Evolutionary conservation across 2,888 invertebrate species (phyloP), one percentile per base, ranked within the genome.

Genomic region (Patella pellucida): DNA sequence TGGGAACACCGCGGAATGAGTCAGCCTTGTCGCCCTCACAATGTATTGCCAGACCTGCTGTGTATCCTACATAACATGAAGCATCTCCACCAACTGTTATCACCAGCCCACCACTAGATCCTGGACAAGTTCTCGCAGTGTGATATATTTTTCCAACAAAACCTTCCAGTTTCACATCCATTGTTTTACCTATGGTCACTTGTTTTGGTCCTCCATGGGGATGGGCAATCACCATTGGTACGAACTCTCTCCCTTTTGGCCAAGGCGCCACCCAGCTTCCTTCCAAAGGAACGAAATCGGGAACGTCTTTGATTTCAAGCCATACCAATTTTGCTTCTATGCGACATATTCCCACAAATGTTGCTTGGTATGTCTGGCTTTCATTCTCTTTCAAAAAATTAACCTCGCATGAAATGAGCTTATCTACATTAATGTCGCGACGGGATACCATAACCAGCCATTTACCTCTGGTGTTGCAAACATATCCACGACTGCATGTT

Each of bases 31-130:
- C 19, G 12, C 62, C 62, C 11, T 62, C 62, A 62, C 62, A 62
- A 14, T 62, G 62, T 23, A 62, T 23, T 4, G 19, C 62, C 14
- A 11, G 12, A 12, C 19, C 23, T 3, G 19, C 23, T 11, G 19
- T 23, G 62, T 23, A 62, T 62, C 23, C 12, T 3, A 19, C 19
- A 62, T 62, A 62, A 1, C 19, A 9, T 23, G 62, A 62, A 3
- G 62, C 23, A 62, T 62, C 62, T 62, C 62, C 62, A 62, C 62
- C 62, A 62, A 62, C 19, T 23, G 62, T 62, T 62, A 62, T n/a
- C 11, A 62, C 19, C 62, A 62, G 4, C 4, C 62, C 62, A 23
- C 62, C 62, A 62, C 62, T 62, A 0, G 62, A 62, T n/a, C 62
- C 62, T 3, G 62, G 62, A 19, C 62, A 62, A 3, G 62, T 62